These are phyloP conservation scores for Caenorhabditis elegans DNA, from an alignment of 1,140 invertebrate species.

Conservation along the genomic window DNA sequence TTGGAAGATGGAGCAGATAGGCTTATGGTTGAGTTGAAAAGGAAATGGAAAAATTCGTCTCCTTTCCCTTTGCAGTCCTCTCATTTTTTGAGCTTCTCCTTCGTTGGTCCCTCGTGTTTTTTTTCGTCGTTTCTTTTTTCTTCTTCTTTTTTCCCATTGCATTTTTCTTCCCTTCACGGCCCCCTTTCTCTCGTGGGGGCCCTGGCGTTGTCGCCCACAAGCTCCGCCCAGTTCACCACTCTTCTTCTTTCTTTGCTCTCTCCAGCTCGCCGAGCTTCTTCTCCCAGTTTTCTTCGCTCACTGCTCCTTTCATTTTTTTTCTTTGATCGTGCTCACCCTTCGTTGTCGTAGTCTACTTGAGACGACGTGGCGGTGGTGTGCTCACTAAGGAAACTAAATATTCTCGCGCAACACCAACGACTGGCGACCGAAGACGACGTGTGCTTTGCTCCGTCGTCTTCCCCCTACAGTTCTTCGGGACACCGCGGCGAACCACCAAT, in stretches of 20 bases:
- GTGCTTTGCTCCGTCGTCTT: constrained; percentile 29
- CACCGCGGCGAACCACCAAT: background rate
- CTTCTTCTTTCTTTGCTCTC: too few relatives aligned
- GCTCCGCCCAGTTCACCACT: background rate
- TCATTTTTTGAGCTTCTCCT: background rate
- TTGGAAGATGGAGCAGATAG: too few relatives aligned
- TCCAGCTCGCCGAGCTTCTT: background rate
- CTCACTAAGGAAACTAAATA: constrained; percentile 18
- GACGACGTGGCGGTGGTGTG: background rate
- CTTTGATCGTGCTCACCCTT: background rate
- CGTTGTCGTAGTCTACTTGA: background rate
- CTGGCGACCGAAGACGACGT: constrained; percentile 11
- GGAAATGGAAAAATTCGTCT: too few relatives aligned
- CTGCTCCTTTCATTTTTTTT: background rate
- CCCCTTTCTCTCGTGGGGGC: constrained; percentile 7
- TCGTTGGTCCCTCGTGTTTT: constrained; percentile 16
- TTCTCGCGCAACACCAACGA: constrained; percentile 29
- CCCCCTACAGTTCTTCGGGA: background rate
- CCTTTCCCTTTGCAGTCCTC: too few relatives aligned
- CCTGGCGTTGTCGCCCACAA: background rate
- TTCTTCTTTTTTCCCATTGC: background rate
- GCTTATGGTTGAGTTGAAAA: too few relatives aligned
- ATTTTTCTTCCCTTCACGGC: background rate
- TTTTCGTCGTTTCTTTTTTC: background rate
- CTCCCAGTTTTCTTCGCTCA: background rate